Conservation (phyloP, 2,797 vertebrate genomes). For the Selene dorsalis region DNA sequence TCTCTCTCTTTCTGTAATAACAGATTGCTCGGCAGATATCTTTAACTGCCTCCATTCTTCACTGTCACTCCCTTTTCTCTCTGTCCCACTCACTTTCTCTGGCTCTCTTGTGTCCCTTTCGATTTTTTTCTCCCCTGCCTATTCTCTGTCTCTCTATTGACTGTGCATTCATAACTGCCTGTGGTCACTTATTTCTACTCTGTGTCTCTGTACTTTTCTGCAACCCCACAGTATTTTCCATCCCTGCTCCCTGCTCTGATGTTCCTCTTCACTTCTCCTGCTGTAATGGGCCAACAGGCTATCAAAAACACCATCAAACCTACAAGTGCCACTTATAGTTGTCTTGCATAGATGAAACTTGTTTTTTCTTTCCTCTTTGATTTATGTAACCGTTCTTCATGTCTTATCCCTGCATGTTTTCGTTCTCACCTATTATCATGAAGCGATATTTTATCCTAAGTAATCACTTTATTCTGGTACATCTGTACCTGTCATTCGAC, state of each 20-base stretch:
- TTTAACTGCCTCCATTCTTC: constrained; percentile 85
- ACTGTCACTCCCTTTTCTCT: constrained; percentile 77
- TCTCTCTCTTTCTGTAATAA: constrained; percentile 84
- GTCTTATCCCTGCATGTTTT: constrained; percentile 38
- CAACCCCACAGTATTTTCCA: constrained; percentile 36
- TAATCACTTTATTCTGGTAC: constrained; percentile 52
- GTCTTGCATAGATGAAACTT: constrained; percentile 35
- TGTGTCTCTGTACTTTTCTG: constrained; percentile 36
- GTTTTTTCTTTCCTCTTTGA: constrained; percentile 33
- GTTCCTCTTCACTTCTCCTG: constrained; percentile 43
- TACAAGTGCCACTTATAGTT: constrained; percentile 15
- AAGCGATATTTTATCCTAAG: constrained; percentile 32
- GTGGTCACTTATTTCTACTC: constrained; percentile 63
- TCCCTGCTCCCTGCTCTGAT: constrained; percentile 20
- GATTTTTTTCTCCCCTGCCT: constrained; percentile 66
- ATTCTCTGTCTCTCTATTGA: constrained; percentile 73
- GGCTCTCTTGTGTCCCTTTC: constrained; percentile 73
- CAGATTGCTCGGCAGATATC: constrained; percentile 82
- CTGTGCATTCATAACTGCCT: constrained; percentile 72
- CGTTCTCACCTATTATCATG: constrained; percentile 27
- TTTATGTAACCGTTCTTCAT: constrained; percentile 29
- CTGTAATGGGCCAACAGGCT: constrained; percentile 36
- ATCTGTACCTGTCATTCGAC: constrained; percentile 58
- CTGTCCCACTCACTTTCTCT: constrained; percentile 70
- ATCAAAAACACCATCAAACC: constrained; percentile 46